These are phyloP conservation scores for Lasioglossum oenotherae DNA, from an alignment of 2,888 invertebrate genomes.

Conservation along the genomic window DNA sequence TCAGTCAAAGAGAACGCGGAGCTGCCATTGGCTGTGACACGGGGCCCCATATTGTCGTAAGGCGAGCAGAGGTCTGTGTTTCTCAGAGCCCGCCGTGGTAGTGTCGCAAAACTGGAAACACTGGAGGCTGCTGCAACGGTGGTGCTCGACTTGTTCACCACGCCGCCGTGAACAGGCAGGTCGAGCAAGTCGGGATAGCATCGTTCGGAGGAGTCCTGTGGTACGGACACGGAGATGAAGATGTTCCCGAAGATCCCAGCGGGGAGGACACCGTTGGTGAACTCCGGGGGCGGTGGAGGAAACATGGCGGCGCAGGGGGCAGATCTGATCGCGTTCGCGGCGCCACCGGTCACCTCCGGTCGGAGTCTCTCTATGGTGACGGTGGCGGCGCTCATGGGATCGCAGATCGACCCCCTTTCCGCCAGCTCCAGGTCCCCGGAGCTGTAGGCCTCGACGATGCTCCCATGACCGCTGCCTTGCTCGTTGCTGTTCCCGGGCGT, in stretches of 20 bases:
- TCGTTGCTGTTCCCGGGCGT: conserved; percentile 80
- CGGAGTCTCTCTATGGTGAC: conserved; percentile 84
- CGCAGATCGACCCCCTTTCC: conserved; percentile 77
- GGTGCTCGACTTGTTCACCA: conserved; percentile 58
- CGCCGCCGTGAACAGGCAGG: conserved; percentile 85
- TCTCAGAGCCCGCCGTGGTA: conserved; percentile 85
- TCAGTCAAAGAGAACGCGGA: conserved; percentile 94
- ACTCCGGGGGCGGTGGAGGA: conserved; percentile 84
- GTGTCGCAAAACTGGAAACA: conserved; percentile 83
- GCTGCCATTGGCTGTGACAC: conserved; percentile 95
- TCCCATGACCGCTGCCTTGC: conserved; percentile 75
- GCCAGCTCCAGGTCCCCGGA: conserved; percentile 79
- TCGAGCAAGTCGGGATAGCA: conserved; percentile 93
- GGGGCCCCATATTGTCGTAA: conserved; percentile 96
- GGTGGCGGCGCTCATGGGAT: conserved; percentile 82
- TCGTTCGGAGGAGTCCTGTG: conserved; percentile 90
- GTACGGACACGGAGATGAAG: conserved; percentile 92
- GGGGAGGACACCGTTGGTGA: conserved; percentile 84
- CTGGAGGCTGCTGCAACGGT: conserved; percentile 60
- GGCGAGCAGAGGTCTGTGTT: conserved; percentile 87
- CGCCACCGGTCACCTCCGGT: conserved; percentile 59
- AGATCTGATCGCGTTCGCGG: conserved; percentile 79
- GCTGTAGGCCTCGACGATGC: conserved; percentile 77
- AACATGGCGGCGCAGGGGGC: conserved; percentile 84
- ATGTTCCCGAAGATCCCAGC: conserved; percentile 90